Evolutionary conservation across 2,113 vertebrate genomes (phyloP), one percentile per base, ranked within the genome.

Genomic region (Neofelis nebulosa): DNA sequence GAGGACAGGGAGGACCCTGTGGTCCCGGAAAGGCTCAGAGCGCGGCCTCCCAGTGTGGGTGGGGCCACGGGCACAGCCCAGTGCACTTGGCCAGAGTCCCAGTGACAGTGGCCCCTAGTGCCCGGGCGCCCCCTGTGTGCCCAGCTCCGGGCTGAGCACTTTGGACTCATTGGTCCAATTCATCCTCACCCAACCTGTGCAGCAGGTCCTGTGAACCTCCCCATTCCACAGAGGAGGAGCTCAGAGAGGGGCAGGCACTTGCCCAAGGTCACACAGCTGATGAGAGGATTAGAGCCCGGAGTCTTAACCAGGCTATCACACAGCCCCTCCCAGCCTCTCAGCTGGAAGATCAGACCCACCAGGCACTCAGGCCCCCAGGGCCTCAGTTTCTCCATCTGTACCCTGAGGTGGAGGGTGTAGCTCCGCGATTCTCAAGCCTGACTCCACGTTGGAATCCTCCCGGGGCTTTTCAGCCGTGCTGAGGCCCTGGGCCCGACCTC

Each of bases 331-430:
- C 45, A 81, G 81, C 14, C 41, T 19, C 9, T 14, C 7, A 10
- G 13, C 80, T 31, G 36, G 52, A 52, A 91, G 25, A 25, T 48
- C n/a, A 29, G 61, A 45, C 55, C 66, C n/a, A 48, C 16, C 0
- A 12, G 36, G 41, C 2, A 0, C 41, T n/a, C 41, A 29, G 9
- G 16, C 21, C 41, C 69, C 61, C 0, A 1, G 0, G 1, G 12
- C 38, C 11, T 91, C 88, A 52, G 41, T 33, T 82, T 57, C 71
- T 52, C 65, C 63, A 57, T 50, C 84, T 85, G 18, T 25, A 25
- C 71, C 9, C 2, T 1, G 50, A 57, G 11, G 19, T 0, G 0
- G 63, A 14, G 9, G 41, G 5, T 33, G 7, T 7, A 31, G 41
- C 33, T 86, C 19, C 6, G 16, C 4, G 27, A 23, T 76, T 48